Evolutionary conservation across 2,888 invertebrate genomes (phyloP).

Genomic region (Dicranocentrus wangi): DNA sequence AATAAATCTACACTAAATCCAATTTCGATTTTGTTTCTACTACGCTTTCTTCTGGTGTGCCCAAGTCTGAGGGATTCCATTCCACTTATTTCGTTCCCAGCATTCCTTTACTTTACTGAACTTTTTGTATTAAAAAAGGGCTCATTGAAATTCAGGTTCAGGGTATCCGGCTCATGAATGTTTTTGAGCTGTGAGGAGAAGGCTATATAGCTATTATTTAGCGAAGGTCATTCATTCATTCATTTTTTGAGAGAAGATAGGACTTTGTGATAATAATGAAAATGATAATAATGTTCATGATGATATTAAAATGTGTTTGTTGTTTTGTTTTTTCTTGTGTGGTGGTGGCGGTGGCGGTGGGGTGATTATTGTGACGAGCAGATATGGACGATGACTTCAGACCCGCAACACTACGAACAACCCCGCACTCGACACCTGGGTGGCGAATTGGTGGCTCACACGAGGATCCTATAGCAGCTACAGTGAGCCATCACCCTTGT

Average conservation of each 20-base stretch:
- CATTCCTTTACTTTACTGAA: no score
- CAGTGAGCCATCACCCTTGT: slow-evolving; percentile 80
- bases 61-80: no score
- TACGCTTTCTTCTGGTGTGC: slow-evolving; percentile 11
- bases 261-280: neutral
- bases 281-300: neutral
- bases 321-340: no score
- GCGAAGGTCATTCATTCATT: no score
- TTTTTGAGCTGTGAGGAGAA: no score
- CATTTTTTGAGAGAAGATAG: neutral
- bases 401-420: slow-evolving; percentile 81
- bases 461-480: slow-evolving; percentile 78
- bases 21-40: slow-evolving; percentile 59
- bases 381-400: slow-evolving; percentile 98
- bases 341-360: no score
- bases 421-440: slow-evolving; percentile 75
- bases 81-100: no score
- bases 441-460: slow-evolving; percentile 79
- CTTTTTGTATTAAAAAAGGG: no score
- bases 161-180: no score
- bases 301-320: no score
- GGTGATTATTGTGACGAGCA: slow-evolving; percentile 51
- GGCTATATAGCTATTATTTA: no score
- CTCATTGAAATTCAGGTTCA: no score
- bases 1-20: slow-evolving; percentile 71